These are phyloP conservation scores for Batillaria attramentaria DNA, from an alignment of 1,140 invertebrate genomes.

Conservation along the genomic window DNA sequence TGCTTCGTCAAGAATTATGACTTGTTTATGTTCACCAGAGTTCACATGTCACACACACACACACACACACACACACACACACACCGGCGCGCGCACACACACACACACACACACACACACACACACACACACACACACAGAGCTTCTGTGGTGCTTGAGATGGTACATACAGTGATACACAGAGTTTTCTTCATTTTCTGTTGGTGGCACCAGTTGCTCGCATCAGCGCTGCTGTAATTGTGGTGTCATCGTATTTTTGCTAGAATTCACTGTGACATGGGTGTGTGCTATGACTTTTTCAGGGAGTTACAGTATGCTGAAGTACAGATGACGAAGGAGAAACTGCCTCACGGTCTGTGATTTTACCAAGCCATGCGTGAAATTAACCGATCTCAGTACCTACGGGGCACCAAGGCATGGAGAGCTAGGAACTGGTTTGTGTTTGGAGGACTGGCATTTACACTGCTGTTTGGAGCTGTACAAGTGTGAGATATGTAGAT, in stretches of 20 bases:
- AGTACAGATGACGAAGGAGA: too few species aligned
- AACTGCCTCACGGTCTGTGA: too few species aligned
- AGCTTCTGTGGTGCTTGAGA: background rate
- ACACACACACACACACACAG: slow-evolving; percentile 11
- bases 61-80: slow-evolving; percentile 16
- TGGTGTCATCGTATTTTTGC: too few species aligned
- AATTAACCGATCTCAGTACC: slow-evolving; percentile 7
- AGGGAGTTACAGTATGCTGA: too few species aligned
- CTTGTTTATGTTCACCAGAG: too few species aligned
- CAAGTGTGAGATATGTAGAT: slow-evolving; percentile 23
- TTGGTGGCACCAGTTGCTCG: too few species aligned
- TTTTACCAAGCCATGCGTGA: slow-evolving; percentile 12
- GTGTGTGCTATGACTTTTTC: too few species aligned
- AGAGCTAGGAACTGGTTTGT: slow-evolving; percentile 19
- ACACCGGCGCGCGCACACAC: background rate
- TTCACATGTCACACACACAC: background rate
- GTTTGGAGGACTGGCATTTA: slow-evolving; percentile 15
- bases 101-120: background rate
- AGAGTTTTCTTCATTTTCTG: too few species aligned
- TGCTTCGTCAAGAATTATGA: too few species aligned
- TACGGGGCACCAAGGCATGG: slow-evolving; percentile 23
- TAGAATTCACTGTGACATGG: too few species aligned
- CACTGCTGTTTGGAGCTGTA: background rate
- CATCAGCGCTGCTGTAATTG: too few species aligned
- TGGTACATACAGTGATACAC: too few species aligned